Base-by-base conservation (phyloP, 2,797 vertebrate genomes). In the Sphenodon punctatus region DNA sequence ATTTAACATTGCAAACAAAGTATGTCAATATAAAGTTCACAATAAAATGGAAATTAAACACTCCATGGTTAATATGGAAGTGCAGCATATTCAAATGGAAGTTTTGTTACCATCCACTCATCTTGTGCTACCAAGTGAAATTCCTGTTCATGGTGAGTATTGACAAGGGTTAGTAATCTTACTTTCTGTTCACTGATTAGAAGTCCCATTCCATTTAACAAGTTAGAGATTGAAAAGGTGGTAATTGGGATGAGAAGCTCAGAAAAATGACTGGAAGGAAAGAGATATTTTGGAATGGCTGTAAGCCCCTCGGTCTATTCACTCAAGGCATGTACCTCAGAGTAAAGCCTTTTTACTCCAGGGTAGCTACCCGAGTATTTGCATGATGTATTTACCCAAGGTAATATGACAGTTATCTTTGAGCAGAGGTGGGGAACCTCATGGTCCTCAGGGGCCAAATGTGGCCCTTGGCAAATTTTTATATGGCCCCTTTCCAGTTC, bases 1-100 rank as follows among this genome's bases (percentile, higher is more conserved):
- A 89, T 86, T 75, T 83, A 86, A 78, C 45, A 56, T 66, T 51
- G 30, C 36, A 81, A 89, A 85, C 68, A 49, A 80, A 73, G 73
- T 48, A 69, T 2, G 12, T 78, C 80, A 88, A 74, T 53, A 79
- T 58, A 76, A 83, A 80, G 59, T 88, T 82, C 61, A 20, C 71
- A 73, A 64, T 58, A 68, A 85, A 82, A 82, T 60, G 46, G 45
- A 73, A 49, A 74, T 85, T 73, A 80, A 90, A 88, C 75, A 63
- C 43, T 59, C 77, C 61, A 20, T 63, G 51, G 56, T 78, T 81
- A 88, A 68, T 2, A 84, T 55, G 60, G 36, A 68, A 48, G 17
- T 42, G 13, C 45, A 46, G 42, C 79, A 19, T 55, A 42, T 79
- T 48, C 78, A 25, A 78, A 41, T 6, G 15, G 4, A 72, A 73